A percentile compares a stretch with the other conserved stretches of the same genome.
These are phyloP conservation scores for Brachyopa scutellaris DNA, from an alignment of 2,888 invertebrate species.

Conservation along the genomic window DNA sequence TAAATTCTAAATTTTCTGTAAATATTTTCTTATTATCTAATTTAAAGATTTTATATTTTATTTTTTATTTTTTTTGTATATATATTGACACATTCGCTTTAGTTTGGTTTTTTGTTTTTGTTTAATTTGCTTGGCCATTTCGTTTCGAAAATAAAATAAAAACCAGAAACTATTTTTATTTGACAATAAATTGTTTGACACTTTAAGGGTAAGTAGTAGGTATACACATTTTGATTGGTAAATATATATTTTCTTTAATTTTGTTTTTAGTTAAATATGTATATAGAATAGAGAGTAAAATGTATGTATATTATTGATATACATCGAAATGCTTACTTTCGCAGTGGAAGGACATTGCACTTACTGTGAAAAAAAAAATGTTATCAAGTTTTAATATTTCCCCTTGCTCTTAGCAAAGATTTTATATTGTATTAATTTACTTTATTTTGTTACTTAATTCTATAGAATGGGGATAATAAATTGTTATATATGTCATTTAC, in stretches of 20 bases:
- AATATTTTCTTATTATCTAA: constrained; percentile 47
- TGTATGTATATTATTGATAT: constrained; percentile 65
- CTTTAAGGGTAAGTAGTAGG: constrained; percentile 50
- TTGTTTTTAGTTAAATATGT: constrained; percentile 13
- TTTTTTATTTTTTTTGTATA: constrained; percentile 35
- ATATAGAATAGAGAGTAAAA: constrained; percentile 56
- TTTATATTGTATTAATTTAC: constrained; percentile 23
- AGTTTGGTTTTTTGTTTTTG: constrained; percentile 13
- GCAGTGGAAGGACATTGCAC: constrained; percentile 62
- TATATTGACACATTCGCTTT: constrained; percentile 66
- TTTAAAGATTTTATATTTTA: constrained; percentile 20
- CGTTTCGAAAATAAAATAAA: constrained; percentile 32
- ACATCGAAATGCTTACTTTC: constrained; percentile 64
- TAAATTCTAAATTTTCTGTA: constrained; percentile 20
- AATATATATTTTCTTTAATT: constrained; percentile 41
- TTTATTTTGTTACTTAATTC: constrained; percentile 30
- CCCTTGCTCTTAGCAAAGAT: no score
- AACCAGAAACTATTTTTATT: constrained; percentile 23
- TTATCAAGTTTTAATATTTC: no score
- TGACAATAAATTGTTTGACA: constrained; percentile 55
- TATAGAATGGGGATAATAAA: constrained; percentile 7
- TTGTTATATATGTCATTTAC: constrained; percentile 42
- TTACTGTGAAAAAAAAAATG: constrained; percentile 29
- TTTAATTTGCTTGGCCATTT: constrained; percentile 48
- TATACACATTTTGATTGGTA: constrained; percentile 48